phyloP scores from a whole-genome alignment of 2,888 invertebrate genomes.

The Tipula helvola region DNA sequence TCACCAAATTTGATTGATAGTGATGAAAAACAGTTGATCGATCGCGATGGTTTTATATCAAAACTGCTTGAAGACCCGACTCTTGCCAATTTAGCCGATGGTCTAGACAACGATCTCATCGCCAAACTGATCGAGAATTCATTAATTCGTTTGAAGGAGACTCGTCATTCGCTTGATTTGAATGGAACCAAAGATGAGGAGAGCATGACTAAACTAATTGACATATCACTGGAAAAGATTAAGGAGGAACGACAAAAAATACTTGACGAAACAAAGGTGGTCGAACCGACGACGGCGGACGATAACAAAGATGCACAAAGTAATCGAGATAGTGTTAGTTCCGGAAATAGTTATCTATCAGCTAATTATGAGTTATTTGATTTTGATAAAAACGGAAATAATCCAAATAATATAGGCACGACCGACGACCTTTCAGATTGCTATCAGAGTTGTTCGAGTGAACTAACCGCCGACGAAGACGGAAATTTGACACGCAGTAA shows the following conservation, averaged over 20 bases:
- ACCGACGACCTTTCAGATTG: conserved; percentile 46
- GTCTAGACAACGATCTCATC: conserved; percentile 46
- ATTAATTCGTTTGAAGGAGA: conserved; percentile 42
- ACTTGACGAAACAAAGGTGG: conserved; percentile 12
- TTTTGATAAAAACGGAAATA: conserved; percentile 41
- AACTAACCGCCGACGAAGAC: conserved; percentile 51
- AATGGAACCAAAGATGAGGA: conserved; percentile 36
- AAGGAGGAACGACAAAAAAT: conserved; percentile 29
- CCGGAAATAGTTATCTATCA: conserved; percentile 45
- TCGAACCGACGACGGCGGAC: conserved; percentile 34
- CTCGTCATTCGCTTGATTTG: conserved; percentile 28
- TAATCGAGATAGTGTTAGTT: conserved; percentile 42
- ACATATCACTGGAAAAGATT: conserved; percentile 31
- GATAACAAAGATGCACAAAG: conserved; percentile 38
- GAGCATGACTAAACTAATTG: conserved; percentile 35
- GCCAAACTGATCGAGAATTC: conserved; percentile 55
- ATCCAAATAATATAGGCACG: background rate
- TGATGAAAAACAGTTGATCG: conserved; percentile 23
- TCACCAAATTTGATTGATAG: background rate
- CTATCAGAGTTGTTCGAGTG: conserved; percentile 57
- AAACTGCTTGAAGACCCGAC: conserved; percentile 52
- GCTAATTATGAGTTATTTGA: conserved; percentile 66
- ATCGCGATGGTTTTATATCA: conserved; percentile 40
- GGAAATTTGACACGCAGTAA: conserved; percentile 51
- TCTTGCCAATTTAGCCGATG: conserved; percentile 48